Evolutionary conservation across 1,140 invertebrate genomes (phyloP).

Genomic region (Steinernema khuongi): DNA sequence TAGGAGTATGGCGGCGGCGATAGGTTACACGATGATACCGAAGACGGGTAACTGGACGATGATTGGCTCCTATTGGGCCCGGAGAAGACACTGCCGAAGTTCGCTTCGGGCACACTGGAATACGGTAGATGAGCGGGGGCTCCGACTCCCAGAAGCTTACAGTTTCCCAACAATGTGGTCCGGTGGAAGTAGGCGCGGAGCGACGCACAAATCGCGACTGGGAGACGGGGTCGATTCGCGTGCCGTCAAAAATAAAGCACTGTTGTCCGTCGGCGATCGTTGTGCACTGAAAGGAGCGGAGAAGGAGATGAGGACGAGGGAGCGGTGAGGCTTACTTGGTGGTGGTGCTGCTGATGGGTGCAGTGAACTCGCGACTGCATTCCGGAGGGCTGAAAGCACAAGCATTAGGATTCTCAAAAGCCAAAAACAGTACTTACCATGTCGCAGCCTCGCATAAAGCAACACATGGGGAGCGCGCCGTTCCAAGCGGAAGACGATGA

Average conservation of each 20-base stretch:
- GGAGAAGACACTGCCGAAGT: slow-evolving; percentile 5
- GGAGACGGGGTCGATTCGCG: slow-evolving; percentile 2
- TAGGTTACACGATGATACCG: background rate
- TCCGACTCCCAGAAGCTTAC: background rate
- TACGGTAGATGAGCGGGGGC: background rate
- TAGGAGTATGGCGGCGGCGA: background rate
- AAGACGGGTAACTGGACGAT: background rate
- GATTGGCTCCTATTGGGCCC: background rate
- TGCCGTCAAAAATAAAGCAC: slow-evolving; percentile 1
- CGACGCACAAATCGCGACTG: background rate
- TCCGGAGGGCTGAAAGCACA: background rate
- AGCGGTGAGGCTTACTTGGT: background rate
- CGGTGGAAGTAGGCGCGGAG: slow-evolving; percentile 13
- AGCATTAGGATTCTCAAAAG: background rate
- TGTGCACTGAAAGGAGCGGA: background rate
- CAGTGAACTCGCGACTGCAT: background rate
- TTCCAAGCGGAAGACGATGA: background rate
- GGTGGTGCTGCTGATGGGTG: background rate
- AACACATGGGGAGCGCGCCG: background rate
- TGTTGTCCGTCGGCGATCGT: background rate
- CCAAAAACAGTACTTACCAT: background rate
- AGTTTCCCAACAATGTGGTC: slow-evolving; percentile 10
- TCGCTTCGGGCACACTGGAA: slow-evolving; percentile 14
- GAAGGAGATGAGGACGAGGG: background rate
- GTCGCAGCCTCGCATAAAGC: background rate